Conservation (phyloP, 2,797 vertebrate species). For the Rhinatrema bivittatum region DNA sequence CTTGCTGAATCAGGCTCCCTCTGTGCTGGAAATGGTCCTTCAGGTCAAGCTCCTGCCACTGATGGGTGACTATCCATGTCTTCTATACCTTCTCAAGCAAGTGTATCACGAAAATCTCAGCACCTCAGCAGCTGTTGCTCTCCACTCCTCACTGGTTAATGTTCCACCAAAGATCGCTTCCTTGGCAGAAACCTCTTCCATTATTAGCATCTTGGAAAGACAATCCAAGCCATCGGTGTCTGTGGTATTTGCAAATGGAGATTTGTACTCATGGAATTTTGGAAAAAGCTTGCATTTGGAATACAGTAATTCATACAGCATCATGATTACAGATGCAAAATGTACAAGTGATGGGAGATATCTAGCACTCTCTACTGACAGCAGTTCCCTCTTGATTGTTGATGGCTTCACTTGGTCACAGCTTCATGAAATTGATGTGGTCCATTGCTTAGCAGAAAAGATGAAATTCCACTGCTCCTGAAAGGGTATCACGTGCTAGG, state of each 20-base stretch:
- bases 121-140: constrained; percentile 31
- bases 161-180: constrained; percentile 17
- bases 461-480: not conserved
- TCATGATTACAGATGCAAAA: constrained; percentile 43
- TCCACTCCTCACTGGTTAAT: constrained; percentile 37
- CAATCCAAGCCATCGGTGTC: constrained; percentile 20
- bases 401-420: constrained; percentile 27
- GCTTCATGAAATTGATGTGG: constrained; percentile 37
- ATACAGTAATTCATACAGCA: constrained; percentile 22
- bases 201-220: constrained; percentile 26
- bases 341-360: constrained; percentile 24
- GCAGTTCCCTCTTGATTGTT: constrained; percentile 47
- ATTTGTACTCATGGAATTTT: constrained; percentile 51
- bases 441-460: not conserved
- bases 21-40: constrained; percentile 43
- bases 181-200: constrained; percentile 7
- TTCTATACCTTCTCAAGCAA: constrained; percentile 35
- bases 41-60: constrained; percentile 55
- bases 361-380: constrained; percentile 47
- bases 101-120: constrained; percentile 25
- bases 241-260: constrained; percentile 35
- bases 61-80: constrained; percentile 38
- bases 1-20: constrained; percentile 36
- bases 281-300: constrained; percentile 23
- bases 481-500: constrained; percentile 27